These are phyloP conservation scores for Boloria selene DNA, from an alignment of 2,888 invertebrate genomes.

Conservation along the genomic window DNA sequence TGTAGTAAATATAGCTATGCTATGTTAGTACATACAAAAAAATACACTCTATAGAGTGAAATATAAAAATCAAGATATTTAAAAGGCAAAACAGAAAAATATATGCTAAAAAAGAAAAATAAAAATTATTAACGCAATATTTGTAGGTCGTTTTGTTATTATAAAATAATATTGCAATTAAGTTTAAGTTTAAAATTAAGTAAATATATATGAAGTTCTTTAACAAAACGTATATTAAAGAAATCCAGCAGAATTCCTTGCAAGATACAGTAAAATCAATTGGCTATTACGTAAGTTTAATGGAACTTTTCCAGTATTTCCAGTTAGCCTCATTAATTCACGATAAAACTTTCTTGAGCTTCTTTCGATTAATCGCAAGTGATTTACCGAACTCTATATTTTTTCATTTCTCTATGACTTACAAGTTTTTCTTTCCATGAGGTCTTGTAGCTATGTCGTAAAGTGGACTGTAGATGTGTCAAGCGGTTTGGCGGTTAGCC, in stretches of 20 bases:
- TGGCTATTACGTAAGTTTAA: slow-evolving; percentile 20
- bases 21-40: too few relatives aligned
- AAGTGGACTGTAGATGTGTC: slow-evolving; percentile 63
- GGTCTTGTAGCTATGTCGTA: slow-evolving; percentile 42
- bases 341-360: slow-evolving; percentile 25
- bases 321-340: slow-evolving; percentile 28
- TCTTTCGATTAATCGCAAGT: slow-evolving; percentile 32
- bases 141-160: too few relatives aligned
- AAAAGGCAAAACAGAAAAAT: too few relatives aligned
- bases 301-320: slow-evolving; percentile 17
- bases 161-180: too few relatives aligned
- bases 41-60: too few relatives aligned
- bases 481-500: slow-evolving; percentile 62
- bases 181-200: too few relatives aligned
- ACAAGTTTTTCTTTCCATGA: slow-evolving; percentile 26
- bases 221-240: neutral
- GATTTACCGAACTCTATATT: slow-evolving; percentile 26
- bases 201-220: neutral
- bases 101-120: too few relatives aligned
- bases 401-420: slow-evolving; percentile 28
- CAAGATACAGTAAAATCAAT: slow-evolving; percentile 21
- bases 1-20: too few relatives aligned
- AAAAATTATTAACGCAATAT: too few relatives aligned
- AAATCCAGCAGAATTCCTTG: neutral
- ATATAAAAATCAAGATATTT: too few relatives aligned